Percentiles rank a stretch among this genome's conserved stretches.
Conservation (phyloP, 2,797 vertebrate species). For the Oceanodroma leucorhoa region DNA sequence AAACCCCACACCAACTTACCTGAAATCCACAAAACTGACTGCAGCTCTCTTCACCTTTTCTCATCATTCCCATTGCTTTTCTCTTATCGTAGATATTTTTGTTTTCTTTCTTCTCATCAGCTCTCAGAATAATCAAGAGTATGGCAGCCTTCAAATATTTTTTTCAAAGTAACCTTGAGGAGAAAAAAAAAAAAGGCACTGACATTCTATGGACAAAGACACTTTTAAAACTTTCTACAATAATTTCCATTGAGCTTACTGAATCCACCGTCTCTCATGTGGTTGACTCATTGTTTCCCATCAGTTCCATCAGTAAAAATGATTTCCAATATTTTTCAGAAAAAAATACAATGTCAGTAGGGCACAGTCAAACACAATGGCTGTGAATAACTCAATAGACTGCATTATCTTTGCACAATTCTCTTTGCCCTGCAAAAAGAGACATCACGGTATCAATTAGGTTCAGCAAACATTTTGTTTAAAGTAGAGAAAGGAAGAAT, state of each 20-base stretch:
- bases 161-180: neutral
- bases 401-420: neutral
- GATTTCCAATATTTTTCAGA: slow-evolving; percentile 57
- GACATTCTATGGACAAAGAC: neutral
- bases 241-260: slow-evolving; percentile 29
- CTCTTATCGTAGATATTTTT: neutral
- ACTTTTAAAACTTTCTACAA: slow-evolving; percentile 30
- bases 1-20: neutral
- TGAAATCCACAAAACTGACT: neutral
- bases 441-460: slow-evolving; percentile 3
- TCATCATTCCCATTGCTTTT: neutral
- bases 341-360: neutral
- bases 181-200: neutral
- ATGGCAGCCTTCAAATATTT: neutral
- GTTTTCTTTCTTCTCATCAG: neutral
- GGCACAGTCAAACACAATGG: neutral
- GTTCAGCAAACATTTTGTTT: neutral
- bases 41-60: neutral
- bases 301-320: slow-evolving; percentile 41
- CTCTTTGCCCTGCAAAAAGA: neutral
- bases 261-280: neutral
- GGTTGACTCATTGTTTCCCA: slow-evolving; percentile 36
- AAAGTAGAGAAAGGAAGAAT: slow-evolving; percentile 17
- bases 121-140: neutral
- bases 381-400: slow-evolving; percentile 24